Evolutionary conservation across 2,113 vertebrate genomes (phyloP), one percentile per base, ranked within the genome.

Genomic region (Cyprinus carpio): DNA sequence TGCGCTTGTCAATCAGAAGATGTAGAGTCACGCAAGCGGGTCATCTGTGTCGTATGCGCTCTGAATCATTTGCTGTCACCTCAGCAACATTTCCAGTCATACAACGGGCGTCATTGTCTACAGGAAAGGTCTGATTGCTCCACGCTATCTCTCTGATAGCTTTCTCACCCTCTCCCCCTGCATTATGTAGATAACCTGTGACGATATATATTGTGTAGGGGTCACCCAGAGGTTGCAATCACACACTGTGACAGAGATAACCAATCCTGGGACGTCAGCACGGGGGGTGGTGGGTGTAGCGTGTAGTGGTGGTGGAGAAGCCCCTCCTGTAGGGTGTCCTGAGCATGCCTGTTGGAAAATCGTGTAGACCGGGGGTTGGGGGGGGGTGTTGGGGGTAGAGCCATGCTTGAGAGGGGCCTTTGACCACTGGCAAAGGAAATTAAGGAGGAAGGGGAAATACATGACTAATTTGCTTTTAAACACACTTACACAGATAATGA

Each of bases 191-290:
- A 93, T 95, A 96, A 96, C 90, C 87, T 13, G 81, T 91, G 90
- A 94, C 88, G 90, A 93, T 94, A 90, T 96, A 92, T 94, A 92
- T 93, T 91, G 87, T 75, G 89, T 1, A 89, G 90, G 93, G 96
- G 95, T 97, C 95, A 96, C 90, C 90, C 89, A 15, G 91, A 88
- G 96, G 96, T 96, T 95, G 90, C 91, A 93, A 90, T 92, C 95
- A 93, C 94, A 93, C 83, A 92, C 93, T 90, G 92, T 93, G 93
- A 94, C 85, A 88, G 72, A 87, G 37, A 29, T 34, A 91, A 93
- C 94, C 94, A 91, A 90, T 91, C 83, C 72, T 92, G 58, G 86
- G 94, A 95, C 92, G 95, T 97, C 95, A 96, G 83, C 87, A 84
- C 1, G 7, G 8, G 40, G 85, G 74, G 49, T 87, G 65, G 71